These are phyloP conservation scores for Nesometra sesokonis DNA, from an alignment of 35 echinoderm and acorn worm genomes.

Conservation along the genomic window DNA sequence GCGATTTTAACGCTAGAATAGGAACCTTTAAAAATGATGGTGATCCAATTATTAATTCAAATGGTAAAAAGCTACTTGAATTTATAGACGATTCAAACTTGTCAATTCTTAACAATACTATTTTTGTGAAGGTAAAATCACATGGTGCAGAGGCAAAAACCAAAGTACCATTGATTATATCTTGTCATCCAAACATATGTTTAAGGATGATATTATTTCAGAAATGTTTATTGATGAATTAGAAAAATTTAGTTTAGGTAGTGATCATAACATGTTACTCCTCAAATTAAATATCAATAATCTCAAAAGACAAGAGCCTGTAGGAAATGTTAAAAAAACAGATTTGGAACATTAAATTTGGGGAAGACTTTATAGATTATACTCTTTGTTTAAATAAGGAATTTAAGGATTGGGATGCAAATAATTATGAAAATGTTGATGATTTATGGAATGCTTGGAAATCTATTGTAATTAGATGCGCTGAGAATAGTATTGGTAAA, in stretches of 20 bases:
- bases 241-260: neutral
- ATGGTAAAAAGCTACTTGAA: neutral
- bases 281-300: too few species aligned
- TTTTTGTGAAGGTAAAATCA: neutral
- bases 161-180: conserved; percentile 5
- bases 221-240: neutral
- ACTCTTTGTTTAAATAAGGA: too few species aligned
- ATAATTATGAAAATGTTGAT: too few species aligned
- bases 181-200: neutral
- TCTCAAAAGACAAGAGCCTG: too few species aligned
- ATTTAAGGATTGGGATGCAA: neutral
- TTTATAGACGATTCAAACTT: neutral
- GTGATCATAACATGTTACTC: too few species aligned
- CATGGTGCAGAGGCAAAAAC: neutral
- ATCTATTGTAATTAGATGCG: too few species aligned
- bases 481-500: too few species aligned
- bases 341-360: too few species aligned
- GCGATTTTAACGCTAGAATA: conserved; percentile 19
- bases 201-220: neutral
- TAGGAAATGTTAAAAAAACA: too few species aligned
- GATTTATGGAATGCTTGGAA: too few species aligned
- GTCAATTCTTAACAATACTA: neutral
- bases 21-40: neutral
- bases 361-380: too few species aligned
- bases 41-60: neutral